A percentile compares a stretch with the other conserved stretches of the same genome.
Evolutionary conservation across 2,888 invertebrate genomes (phyloP).

Genomic region (Portevinia maculata): DNA sequence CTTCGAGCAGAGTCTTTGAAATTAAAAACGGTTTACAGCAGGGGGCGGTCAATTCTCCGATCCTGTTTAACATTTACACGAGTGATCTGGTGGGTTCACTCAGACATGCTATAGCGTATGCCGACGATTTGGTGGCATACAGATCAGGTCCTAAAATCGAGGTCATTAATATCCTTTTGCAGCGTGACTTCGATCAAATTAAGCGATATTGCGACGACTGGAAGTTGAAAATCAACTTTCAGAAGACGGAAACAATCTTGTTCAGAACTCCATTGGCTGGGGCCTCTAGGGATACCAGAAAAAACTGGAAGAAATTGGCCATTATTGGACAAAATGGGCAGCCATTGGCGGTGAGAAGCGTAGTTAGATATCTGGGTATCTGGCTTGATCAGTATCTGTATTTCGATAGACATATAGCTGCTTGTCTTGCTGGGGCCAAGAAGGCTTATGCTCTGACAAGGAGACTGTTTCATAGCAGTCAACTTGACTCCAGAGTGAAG

Average conservation of each 20-base stretch:
- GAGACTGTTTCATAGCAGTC: too few species aligned
- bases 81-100: too few species aligned
- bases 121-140: constrained; percentile 2
- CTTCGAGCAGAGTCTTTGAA: neutral
- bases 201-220: constrained; percentile 3
- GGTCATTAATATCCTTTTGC: neutral
- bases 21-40: neutral
- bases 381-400: too few species aligned
- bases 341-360: too few species aligned
- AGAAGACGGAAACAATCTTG: constrained; percentile 3
- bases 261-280: constrained; percentile 2
- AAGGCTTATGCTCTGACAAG: too few species aligned
- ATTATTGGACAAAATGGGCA: too few species aligned
- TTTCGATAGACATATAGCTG: too few species aligned
- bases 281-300: constrained; percentile 7
- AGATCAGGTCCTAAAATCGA: constrained; percentile 9
- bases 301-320: neutral
- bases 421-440: too few species aligned
- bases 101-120: constrained; percentile 4
- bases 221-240: constrained; percentile 6
- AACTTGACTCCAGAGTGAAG: too few species aligned
- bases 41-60: neutral
- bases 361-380: too few species aligned
- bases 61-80: constrained; percentile 2
- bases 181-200: constrained; percentile 11